A percentile compares a stretch with the other conserved stretches of the same genome.
Conservation (phyloP, 2,113 vertebrate species). For the Phalacrocorax aristotelis region DNA sequence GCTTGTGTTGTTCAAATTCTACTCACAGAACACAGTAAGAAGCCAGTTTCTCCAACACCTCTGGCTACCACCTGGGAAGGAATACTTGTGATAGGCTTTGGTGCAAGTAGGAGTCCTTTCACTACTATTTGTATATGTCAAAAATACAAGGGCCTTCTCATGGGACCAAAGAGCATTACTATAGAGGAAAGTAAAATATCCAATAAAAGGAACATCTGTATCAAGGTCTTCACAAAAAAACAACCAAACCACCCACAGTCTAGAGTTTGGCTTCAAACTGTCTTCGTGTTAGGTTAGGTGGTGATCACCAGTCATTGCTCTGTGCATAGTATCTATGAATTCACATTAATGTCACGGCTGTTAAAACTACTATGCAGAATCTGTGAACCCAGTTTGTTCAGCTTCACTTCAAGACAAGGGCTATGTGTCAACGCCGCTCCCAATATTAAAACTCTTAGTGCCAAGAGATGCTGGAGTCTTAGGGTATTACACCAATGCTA, state of each 20-base stretch:
- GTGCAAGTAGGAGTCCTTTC: not conserved
- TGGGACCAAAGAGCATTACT: not conserved
- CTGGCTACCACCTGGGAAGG: not conserved
- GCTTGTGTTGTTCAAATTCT: not conserved
- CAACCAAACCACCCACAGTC: not conserved
- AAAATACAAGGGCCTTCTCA: not conserved
- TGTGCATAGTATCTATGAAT: not conserved
- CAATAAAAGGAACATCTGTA: not conserved
- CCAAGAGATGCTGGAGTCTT: not conserved
- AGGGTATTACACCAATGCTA: not conserved
- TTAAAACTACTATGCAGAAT: not conserved
- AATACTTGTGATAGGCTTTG: not conserved
- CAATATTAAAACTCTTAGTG: not conserved
- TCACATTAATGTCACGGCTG: not conserved
- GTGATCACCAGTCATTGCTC: not conserved
- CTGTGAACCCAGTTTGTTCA: not conserved
- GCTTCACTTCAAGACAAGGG: not conserved
- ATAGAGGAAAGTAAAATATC: not conserved
- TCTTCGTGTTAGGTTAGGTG: not conserved
- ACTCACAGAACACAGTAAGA: not conserved
- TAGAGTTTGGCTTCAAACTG: not conserved
- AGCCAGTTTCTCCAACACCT: not conserved
- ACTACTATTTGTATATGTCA: not conserved
- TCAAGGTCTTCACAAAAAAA: not conserved
- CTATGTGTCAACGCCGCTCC: not conserved